Base-by-base conservation (phyloP, 2,888 invertebrate species). In the Falcaria lacertinaria region DNA sequence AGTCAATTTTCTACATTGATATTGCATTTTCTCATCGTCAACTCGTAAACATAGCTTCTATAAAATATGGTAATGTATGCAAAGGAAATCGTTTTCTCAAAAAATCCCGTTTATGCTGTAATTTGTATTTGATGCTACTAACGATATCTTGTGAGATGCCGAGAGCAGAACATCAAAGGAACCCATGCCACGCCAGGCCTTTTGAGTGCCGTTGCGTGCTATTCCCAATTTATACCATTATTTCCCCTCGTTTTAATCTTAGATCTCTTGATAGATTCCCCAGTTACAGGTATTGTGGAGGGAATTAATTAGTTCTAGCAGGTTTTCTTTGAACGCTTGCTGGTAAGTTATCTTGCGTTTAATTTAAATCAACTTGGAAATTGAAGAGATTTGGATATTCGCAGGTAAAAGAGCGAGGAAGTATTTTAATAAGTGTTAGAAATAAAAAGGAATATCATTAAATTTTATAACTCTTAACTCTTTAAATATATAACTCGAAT, bases 141-240 rank as follows among this genome's bases (percentile, higher is more conserved):
- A 58, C 50, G 46, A 44, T 51, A 53, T 46, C 45, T 44, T 11
- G 28, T 28, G 41, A 52, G 52, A 51, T 52, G 50, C 42, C 40
- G 48, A 32, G 19, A 15, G 35, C 34, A 33, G 42, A 50, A 68
- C 60, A 65, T 71, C 69, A 74, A 75, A 69, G 71, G 46, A 28
- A 11, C 1, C 28, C n/a, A n/a, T n/a, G n/a, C 28, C 28, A 28
- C 34, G 22, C 42, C 44, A 47, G 51, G 64, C 63, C 58, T 64
- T 70, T 70, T 69, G 64, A 67, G 57, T 54, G 61, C 62, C 57
- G 47, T 69, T 60, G 69, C 69, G 63, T 69, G 71, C 52, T 61
- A 64, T 56, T 63, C 60, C 52, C 67, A 75, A 74, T 74, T 76
- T 75, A 63, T 65, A 64, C 60, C 69, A 65, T 70, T 74, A 74